phyloP scores from a whole-genome alignment of 2,113 vertebrate genomes.

The Alligator mississippiensis region DNA sequence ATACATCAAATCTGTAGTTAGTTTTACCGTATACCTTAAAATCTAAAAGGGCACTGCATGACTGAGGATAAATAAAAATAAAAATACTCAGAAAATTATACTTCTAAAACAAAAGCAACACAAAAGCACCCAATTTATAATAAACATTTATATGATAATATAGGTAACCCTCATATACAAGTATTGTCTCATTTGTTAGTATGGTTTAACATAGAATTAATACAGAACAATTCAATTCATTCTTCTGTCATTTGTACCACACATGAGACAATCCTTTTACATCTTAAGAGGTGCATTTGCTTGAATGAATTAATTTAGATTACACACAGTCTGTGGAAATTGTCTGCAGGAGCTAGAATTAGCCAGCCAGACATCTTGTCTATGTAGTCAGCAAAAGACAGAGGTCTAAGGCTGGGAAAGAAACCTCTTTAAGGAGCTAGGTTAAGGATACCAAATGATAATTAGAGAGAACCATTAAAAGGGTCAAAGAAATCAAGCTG shows the following conservation, averaged over 20 bases:
- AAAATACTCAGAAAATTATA: neutral
- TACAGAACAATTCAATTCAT: neutral
- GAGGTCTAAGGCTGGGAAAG: neutral
- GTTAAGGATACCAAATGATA: neutral
- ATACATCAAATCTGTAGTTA: neutral
- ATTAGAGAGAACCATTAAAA: neutral
- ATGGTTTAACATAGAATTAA: neutral
- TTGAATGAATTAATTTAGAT: constrained; percentile 5
- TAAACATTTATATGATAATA: neutral
- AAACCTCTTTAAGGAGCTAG: neutral
- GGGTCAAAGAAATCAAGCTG: neutral
- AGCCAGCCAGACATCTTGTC: neutral
- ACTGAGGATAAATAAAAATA: neutral
- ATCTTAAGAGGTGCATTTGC: neutral
- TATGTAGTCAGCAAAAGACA: neutral
- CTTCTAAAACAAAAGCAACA: neutral
- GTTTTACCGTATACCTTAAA: neutral
- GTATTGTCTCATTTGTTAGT: neutral
- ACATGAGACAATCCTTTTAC: neutral
- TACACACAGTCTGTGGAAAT: neutral
- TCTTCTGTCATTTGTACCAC: neutral
- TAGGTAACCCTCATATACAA: neutral
- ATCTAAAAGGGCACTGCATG: neutral
- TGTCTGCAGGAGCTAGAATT: neutral
- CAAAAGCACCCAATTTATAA: neutral